Conservation (phyloP, 2,113 vertebrate genomes). For the Casuarius casuarius region DNA sequence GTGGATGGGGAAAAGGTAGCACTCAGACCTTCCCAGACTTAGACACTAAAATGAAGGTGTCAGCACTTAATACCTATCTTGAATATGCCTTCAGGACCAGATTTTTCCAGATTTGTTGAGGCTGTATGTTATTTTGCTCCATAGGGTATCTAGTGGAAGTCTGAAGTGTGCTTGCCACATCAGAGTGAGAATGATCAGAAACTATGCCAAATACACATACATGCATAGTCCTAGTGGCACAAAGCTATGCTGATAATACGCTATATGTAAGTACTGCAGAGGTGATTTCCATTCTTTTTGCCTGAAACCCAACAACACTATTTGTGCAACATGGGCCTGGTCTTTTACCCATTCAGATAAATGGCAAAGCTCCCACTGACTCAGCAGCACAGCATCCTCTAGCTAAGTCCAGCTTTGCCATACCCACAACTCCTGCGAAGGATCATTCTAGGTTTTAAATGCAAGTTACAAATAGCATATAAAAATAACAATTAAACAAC, state of each 20-base stretch:
- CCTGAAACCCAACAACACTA: not conserved
- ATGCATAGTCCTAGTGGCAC: not conserved
- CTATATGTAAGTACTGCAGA: not conserved
- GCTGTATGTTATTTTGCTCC: not conserved
- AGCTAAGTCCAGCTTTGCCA: not conserved
- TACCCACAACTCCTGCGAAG: not conserved
- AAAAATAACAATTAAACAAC: accelerated
- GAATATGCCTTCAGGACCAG: not conserved
- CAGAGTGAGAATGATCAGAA: not conserved
- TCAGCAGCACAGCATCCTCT: not conserved
- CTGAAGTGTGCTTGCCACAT: not conserved
- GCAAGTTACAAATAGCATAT: not conserved
- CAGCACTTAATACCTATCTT: not conserved
- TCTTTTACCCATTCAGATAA: not conserved
- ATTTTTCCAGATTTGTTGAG: not conserved
- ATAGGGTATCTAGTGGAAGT: not conserved
- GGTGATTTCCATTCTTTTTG: not conserved
- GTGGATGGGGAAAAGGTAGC: not conserved
- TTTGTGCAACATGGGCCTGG: not conserved
- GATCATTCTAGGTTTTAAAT: not conserved
- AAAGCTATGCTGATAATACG: not conserved
- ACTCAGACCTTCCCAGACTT: not conserved
- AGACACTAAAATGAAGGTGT: not conserved
- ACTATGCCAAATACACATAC: not conserved
- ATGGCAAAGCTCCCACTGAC: not conserved